Evolutionary conservation across 2,797 vertebrate species (phyloP).

Genomic region (Urocyon cinereoargenteus): DNA sequence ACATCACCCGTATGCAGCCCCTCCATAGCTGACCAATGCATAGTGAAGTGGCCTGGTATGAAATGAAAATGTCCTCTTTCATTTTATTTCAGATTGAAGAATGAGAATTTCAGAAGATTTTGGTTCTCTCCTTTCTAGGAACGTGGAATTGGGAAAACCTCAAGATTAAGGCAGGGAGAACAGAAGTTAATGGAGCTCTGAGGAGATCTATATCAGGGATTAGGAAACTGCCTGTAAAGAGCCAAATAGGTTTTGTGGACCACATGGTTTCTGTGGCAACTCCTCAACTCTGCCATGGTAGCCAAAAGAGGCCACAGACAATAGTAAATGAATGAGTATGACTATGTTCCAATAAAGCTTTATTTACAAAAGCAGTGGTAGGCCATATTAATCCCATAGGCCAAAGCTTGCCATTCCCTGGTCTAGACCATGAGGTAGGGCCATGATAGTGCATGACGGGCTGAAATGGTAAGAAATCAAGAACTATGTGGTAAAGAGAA

Average conservation of each 20-base stretch:
- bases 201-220: background rate
- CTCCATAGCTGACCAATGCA: background rate
- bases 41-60: background rate
- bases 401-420: background rate
- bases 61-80: background rate
- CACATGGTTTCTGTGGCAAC: background rate
- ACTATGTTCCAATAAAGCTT: background rate
- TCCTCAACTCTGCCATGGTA: background rate
- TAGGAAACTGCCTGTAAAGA: background rate
- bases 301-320: background rate
- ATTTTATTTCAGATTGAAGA: background rate
- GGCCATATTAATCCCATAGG: background rate
- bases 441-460: background rate
- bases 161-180: background rate
- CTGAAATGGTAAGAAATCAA: constrained; percentile 8
- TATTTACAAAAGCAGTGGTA: background rate
- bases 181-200: background rate
- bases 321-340: background rate
- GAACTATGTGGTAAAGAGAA: background rate
- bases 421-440: background rate
- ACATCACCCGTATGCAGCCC: background rate
- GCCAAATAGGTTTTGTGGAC: background rate
- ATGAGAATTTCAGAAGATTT: background rate
- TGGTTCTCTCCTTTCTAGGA: background rate
- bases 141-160: background rate